Evolutionary conservation across 2,888 invertebrate species (phyloP).

Genomic region (Drosophila pseudotalamancana): DNA sequence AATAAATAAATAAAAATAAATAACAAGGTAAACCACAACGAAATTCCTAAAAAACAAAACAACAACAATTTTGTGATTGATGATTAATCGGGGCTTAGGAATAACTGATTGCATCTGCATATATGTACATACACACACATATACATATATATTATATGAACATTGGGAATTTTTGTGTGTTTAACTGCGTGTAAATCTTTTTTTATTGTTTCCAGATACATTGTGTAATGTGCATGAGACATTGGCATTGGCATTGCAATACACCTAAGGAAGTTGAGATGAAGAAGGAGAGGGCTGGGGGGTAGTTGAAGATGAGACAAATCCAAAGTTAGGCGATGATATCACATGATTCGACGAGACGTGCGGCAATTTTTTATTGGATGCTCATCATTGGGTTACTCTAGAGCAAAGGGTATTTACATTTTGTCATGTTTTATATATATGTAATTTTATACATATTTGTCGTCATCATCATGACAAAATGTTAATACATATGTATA

Average conservation of each 20-base stretch:
- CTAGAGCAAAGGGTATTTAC: not conserved
- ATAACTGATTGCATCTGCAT: conserved; percentile 19
- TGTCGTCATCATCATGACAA: no score
- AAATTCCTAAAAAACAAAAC: conserved; percentile 13
- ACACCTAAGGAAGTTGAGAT: no score
- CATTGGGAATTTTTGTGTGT: conserved; percentile 22
- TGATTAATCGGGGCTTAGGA: conserved; percentile 34
- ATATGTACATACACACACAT: not conserved
- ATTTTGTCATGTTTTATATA: not conserved
- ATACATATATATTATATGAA: not conserved
- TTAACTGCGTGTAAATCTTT: conserved; percentile 8
- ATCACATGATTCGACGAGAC: conserved; percentile 59
- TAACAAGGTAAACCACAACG: conserved; percentile 19
- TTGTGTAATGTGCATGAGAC: conserved; percentile 43
- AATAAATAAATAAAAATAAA: not conserved
- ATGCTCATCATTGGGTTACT: conserved; percentile 58
- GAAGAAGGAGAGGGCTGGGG: not conserved
- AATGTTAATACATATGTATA: no score
- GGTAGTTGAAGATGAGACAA: conserved; percentile 6
- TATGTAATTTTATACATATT: not conserved
- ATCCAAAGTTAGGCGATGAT: conserved; percentile 66
- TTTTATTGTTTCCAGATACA: conserved; percentile 21
- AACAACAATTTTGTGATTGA: conserved; percentile 10
- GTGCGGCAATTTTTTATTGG: conserved; percentile 71
- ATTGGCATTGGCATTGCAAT: conserved; percentile 50